Conservation (phyloP, 2,888 invertebrate species). For the Falcaria lacertinaria region DNA sequence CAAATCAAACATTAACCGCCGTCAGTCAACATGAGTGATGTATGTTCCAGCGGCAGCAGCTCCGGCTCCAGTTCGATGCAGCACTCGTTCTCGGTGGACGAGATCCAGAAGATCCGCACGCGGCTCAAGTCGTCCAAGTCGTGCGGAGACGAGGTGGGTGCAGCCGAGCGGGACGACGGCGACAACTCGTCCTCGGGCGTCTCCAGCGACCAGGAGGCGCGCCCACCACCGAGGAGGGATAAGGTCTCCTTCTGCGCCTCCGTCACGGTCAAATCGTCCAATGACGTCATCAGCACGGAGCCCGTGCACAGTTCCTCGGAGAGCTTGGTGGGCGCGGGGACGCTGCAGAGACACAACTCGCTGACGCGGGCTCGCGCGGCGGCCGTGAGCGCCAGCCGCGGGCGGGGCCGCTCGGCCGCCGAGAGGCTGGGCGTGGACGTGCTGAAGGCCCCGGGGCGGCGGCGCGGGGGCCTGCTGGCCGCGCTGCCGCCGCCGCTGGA, state of each 20-base stretch:
- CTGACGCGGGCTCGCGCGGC: conserved; percentile 81
- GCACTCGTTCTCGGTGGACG: conserved; percentile 92
- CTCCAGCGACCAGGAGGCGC: conserved; percentile 88
- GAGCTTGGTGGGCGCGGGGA: conserved; percentile 56
- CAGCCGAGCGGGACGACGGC: conserved; percentile 84
- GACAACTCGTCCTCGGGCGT: conserved; percentile 94
- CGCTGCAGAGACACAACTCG: conserved; percentile 81
- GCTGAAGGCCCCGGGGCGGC: conserved; percentile 54
- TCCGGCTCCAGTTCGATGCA: conserved; percentile 88
- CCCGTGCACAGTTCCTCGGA: conserved; percentile 74
- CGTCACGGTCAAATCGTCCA: conserved; percentile 72
- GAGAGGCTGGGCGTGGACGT: conserved; percentile 68
- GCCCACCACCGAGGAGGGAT: conserved; percentile 53
- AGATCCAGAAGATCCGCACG: conserved; percentile 92
- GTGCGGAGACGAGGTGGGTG: conserved; percentile 88
- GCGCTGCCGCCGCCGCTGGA: conserved; percentile 90
- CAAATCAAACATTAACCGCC: no score
- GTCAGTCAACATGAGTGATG: no score
- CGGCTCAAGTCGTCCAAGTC: conserved; percentile 92
- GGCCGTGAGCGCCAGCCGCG: conserved; percentile 64
- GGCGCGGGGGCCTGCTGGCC: conserved; percentile 85
- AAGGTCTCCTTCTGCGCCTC: conserved; percentile 75
- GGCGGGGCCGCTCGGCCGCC: conserved; percentile 55
- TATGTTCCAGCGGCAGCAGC: conserved; percentile 84
- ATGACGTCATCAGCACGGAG: conserved; percentile 76